Conservation (phyloP, 2,113 vertebrate genomes). For the Calonectris borealis region DNA sequence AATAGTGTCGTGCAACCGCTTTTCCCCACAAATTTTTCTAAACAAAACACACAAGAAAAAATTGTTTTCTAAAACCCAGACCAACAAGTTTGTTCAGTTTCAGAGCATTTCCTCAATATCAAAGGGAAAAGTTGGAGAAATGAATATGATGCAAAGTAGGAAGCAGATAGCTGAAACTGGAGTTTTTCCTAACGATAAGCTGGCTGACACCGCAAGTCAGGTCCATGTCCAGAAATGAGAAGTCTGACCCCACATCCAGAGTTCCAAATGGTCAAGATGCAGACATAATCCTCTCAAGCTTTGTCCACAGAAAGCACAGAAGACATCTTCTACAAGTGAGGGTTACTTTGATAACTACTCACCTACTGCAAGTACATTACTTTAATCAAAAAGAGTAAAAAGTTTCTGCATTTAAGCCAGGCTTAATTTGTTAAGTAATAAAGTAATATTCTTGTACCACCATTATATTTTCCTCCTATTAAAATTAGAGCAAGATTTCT, state of each 20-base stretch:
- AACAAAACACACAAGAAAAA: not conserved
- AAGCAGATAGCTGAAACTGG: not conserved
- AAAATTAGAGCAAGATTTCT: not conserved
- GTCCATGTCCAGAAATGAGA: not conserved
- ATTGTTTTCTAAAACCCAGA: not conserved
- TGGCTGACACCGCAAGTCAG: not conserved
- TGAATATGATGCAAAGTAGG: not conserved
- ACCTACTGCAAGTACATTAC: not conserved
- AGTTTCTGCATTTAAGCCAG: not conserved
- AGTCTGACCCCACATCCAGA: not conserved
- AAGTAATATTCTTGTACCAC: not conserved
- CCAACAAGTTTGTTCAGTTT: not conserved
- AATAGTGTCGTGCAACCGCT: not conserved
- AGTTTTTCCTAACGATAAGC: not conserved
- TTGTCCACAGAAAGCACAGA: not conserved
- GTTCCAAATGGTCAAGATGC: not conserved
- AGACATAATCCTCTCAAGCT: not conserved
- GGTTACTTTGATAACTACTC: not conserved
- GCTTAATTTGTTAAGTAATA: not conserved
- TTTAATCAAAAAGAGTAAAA: not conserved
- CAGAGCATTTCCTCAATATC: conserved; percentile 1
- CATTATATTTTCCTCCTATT: not conserved
- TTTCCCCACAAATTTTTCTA: not conserved
- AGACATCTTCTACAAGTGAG: not conserved
- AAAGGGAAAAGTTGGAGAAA: conserved; percentile 18